Conservation (phyloP, 2,797 vertebrate species). For the Falco berigora region DNA sequence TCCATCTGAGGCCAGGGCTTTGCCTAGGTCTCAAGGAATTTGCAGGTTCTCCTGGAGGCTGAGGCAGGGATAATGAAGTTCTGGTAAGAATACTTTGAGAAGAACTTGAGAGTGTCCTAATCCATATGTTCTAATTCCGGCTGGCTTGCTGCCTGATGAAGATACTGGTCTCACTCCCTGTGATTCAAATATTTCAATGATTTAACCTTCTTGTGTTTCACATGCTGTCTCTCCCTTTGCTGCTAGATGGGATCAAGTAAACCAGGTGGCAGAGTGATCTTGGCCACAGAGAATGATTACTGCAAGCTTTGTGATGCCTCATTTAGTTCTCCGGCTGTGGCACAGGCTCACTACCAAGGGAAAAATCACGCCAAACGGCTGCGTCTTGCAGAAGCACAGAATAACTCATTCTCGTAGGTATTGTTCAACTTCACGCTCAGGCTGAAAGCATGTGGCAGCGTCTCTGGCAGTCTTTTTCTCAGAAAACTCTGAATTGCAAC, state of each 20-base stretch:
- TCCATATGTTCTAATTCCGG: not conserved
- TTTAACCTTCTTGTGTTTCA: not conserved
- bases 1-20: not conserved
- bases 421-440: conserved; percentile 52
- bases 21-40: not conserved
- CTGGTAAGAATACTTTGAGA: not conserved
- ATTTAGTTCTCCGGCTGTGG: conserved; percentile 93
- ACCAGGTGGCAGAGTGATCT: conserved; percentile 88
- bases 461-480: not conserved
- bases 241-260: conserved; percentile 80
- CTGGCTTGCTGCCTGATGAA: not conserved
- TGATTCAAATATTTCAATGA: not conserved
- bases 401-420: conserved; percentile 85
- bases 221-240: conserved; percentile 29
- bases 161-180: not conserved
- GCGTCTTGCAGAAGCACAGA: conserved; percentile 90
- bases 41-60: not conserved
- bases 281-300: conserved; percentile 98
- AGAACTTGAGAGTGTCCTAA: not conserved
- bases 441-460: conserved; percentile 6
- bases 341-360: conserved; percentile 97
- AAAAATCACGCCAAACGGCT: conserved; percentile 97
- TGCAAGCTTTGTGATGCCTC: conserved; percentile 98
- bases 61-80: not conserved
- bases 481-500: conserved; percentile 14